phyloP scores from a whole-genome alignment of 1,140 invertebrate species.

The Lineus longissimus region DNA sequence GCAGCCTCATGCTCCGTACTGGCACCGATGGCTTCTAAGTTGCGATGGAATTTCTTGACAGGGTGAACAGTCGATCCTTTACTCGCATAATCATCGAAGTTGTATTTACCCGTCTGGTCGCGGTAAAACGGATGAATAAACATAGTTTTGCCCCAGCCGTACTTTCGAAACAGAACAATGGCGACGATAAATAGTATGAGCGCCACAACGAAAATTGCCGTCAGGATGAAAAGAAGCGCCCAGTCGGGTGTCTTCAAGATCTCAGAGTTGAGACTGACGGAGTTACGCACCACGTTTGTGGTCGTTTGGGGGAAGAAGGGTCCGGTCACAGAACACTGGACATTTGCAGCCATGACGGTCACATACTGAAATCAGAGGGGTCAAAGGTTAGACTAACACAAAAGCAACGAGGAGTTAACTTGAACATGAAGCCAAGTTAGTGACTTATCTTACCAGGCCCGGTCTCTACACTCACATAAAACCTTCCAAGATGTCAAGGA shows the following conservation, averaged over 20 bases:
- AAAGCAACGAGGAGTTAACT: too few species aligned
- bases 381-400: too few species aligned
- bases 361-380: conserved; percentile 39
- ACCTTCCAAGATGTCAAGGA: too few species aligned
- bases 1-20: not conserved
- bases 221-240: conserved; percentile 42
- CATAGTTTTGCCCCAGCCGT: conserved; percentile 43
- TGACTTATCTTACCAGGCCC: too few species aligned
- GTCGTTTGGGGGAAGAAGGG: conserved; percentile 47
- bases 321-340: conserved; percentile 39
- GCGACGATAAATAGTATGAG: conserved; percentile 43
- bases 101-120: conserved; percentile 29
- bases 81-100: conserved; percentile 50
- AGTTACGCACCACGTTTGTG: conserved; percentile 34
- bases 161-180: conserved; percentile 46
- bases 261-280: conserved; percentile 36
- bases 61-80: conserved; percentile 46
- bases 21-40: conserved; percentile 23
- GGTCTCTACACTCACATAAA: too few species aligned
- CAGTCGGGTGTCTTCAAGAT: conserved; percentile 49
- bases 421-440: too few species aligned
- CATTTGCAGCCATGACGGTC: conserved; percentile 38
- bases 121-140: conserved; percentile 44
- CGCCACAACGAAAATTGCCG: conserved; percentile 34
- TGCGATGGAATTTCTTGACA: conserved; percentile 43